Base-by-base conservation (phyloP, 2,888 invertebrate genomes). In the Troilus luridus region DNA sequence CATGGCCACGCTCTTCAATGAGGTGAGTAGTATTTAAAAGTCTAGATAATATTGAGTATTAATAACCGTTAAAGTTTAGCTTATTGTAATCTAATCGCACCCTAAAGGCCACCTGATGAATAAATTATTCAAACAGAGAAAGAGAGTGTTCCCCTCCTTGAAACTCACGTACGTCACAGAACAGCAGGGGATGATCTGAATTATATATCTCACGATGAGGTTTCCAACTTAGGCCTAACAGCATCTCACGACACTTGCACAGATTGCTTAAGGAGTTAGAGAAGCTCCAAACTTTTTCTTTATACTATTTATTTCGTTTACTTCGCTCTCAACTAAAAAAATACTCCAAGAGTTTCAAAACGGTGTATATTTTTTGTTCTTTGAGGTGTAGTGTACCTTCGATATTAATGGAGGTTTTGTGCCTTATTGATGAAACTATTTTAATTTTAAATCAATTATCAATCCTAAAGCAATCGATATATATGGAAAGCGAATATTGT, bases 1-100 rank as follows among this genome's bases (percentile, higher is more conserved):
- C 91, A 93, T 93, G 54, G 93, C 93, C 85, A 93, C 94, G 21
- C 92, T 94, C 27, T 93, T 93, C 92, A 93, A 93, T 88, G 93
- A 93, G 93, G 94, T 94, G 92, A 77, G 72, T 77, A 5, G 0
- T 24, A 9, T 24, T 67, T 10, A 14, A 11, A 67, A 24, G n/a
- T 24, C 24, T 11, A 10, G 3, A 5, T 67, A n/a, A 5, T 24
- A 67, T 64, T n/a, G 11, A n/a, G n/a, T n/a, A 64, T 0, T 10
- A 9, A 64, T 3, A n/a, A 9, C 0, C n/a, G n/a, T 67, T 12
- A 67, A 24, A 6, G 41, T 77, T 77, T 17, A 41, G 41, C 41
- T 77, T 41, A 41, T 67, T 67, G 24, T 14, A n/a, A 24, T 14
- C 11, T 24, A 27, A 24, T 17, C 72, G 17, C 72, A 77, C 41